Evolutionary conservation across 2,888 invertebrate genomes (phyloP).

Genomic region (Eristalis arbustorum): DNA sequence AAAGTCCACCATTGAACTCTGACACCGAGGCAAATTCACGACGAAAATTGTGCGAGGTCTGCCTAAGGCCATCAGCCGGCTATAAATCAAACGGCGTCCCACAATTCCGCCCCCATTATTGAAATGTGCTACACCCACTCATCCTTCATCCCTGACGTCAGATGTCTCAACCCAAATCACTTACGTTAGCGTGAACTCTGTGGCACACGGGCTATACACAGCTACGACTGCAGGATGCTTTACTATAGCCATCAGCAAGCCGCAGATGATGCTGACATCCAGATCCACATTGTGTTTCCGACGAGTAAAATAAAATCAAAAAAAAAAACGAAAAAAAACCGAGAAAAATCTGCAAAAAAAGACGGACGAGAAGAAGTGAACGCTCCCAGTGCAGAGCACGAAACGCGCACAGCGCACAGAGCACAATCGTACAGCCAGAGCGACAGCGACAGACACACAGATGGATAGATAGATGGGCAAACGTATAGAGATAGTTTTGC

Average conservation of each 20-base stretch:
- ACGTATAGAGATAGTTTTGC: conserved; percentile 66
- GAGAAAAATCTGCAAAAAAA: conserved; percentile 18
- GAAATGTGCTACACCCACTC: conserved; percentile 41
- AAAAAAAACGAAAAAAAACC: conserved; percentile 14
- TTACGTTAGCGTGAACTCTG: conserved; percentile 63
- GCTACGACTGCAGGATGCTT: conserved; percentile 67
- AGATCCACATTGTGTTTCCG: conserved; percentile 70
- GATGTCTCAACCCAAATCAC: conserved; percentile 67
- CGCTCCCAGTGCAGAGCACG: conserved; percentile 28
- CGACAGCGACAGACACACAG: conserved; percentile 35
- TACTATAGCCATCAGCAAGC: conserved; percentile 72
- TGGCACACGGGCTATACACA: conserved; percentile 48
- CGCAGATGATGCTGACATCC: conserved; percentile 72
- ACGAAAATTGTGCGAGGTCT: neutral
- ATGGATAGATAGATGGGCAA: conserved; percentile 54
- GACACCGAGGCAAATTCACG: neutral
- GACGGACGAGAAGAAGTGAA: conserved; percentile 35
- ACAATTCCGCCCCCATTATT: neutral
- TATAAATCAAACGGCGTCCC: neutral
- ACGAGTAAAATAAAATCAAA: conserved; percentile 38
- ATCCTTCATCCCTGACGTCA: conserved; percentile 29
- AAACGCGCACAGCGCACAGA: conserved; percentile 11
- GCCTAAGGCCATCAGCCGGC: neutral
- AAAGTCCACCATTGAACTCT: neutral
- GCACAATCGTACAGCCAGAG: conserved; percentile 45